These are phyloP conservation scores for Caenorhabditis sinica DNA, from an alignment of 2,888 invertebrate species.

Conservation along the genomic window DNA sequence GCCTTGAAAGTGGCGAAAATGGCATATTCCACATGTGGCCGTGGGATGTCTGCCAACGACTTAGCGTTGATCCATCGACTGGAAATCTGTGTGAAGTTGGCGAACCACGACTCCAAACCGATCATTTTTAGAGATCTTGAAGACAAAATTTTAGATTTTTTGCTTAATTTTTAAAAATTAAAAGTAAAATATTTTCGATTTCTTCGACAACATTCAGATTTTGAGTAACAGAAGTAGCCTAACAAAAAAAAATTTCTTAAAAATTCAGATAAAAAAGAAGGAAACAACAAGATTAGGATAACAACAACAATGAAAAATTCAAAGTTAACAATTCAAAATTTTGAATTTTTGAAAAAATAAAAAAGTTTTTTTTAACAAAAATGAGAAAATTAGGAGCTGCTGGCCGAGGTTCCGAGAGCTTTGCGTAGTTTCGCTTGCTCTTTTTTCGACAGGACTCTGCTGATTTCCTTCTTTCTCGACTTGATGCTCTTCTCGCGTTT, in stretches of 20 bases:
- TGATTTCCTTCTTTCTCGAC: constrained; percentile 78
- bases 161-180: not conserved
- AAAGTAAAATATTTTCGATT: not conserved
- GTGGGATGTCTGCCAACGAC: constrained; percentile 76
- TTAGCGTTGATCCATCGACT: constrained; percentile 68
- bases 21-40: constrained; percentile 77
- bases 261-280: constrained; percentile 18
- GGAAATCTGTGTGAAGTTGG: constrained; percentile 77
- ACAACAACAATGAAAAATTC: constrained; percentile 34
- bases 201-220: not conserved
- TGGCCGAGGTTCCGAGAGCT: constrained; percentile 66
- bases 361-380: not conserved
- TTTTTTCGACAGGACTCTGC: constrained; percentile 78
- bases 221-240: not conserved
- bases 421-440: constrained; percentile 76
- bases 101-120: constrained; percentile 80
- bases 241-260: not conserved
- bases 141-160: not conserved
- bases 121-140: constrained; percentile 56
- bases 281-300: constrained; percentile 22
- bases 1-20: constrained; percentile 79
- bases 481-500: constrained; percentile 79
- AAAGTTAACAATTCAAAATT: no score
- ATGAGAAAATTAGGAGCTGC: constrained; percentile 41
- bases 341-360: constrained; percentile 24